Percentiles rank a stretch among this genome's conserved stretches.
phyloP scores from a whole-genome alignment of 1,140 invertebrate species.

The Bombus breviceps region DNA sequence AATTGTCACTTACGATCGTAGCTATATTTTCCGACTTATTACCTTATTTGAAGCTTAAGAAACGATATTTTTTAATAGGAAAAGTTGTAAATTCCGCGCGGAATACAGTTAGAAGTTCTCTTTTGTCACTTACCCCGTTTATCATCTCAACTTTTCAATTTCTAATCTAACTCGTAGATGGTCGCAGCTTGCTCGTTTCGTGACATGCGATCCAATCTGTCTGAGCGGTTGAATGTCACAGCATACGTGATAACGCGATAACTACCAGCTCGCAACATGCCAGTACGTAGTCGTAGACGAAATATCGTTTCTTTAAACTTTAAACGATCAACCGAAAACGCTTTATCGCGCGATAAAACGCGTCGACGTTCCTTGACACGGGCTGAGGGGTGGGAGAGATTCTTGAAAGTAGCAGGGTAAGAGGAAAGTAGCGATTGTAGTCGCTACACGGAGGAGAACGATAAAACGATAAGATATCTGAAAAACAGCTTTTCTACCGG shows the following conservation, averaged over 20 bases:
- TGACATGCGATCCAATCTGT: constrained; percentile 11
- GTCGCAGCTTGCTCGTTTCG: background rate
- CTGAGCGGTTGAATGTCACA: background rate
- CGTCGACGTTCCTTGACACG: background rate
- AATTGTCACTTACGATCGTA: too few relatives aligned
- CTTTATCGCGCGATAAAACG: constrained; percentile 45
- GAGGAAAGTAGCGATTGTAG: constrained; percentile 25
- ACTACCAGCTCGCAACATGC: background rate
- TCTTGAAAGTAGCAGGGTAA: background rate
- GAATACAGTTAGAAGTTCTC: too few relatives aligned
- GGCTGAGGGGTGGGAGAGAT: background rate
- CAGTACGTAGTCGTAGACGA: constrained; percentile 17
- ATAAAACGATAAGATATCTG: constrained; percentile 78
- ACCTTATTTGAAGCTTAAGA: too few relatives aligned
- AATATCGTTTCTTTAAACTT: constrained; percentile 27
- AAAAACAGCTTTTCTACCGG: constrained; percentile 73
- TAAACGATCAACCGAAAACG: constrained; percentile 41
- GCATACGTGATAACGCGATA: constrained; percentile 9
- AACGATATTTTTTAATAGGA: too few relatives aligned
- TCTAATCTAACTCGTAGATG: background rate
- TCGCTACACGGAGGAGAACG: constrained; percentile 32
- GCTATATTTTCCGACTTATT: too few relatives aligned
- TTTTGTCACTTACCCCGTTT: too few relatives aligned
- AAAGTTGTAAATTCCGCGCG: too few relatives aligned
- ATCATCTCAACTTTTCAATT: background rate